phyloP scores from a whole-genome alignment of 2,113 vertebrate species.

The Caranx melampygus region DNA sequence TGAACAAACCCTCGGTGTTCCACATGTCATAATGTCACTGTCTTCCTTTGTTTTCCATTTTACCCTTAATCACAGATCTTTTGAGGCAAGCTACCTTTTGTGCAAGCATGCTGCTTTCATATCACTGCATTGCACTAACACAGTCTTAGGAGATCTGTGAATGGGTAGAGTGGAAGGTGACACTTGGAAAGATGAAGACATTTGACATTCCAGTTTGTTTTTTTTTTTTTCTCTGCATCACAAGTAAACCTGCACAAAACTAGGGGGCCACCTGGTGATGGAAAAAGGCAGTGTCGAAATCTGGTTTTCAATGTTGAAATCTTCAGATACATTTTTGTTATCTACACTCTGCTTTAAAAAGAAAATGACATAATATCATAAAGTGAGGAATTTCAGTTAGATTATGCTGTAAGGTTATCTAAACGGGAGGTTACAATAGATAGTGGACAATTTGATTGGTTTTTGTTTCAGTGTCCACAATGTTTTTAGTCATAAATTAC shows the following conservation, averaged over 20 bases:
- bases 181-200: conserved; percentile 10
- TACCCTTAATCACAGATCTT: conserved; percentile 16
- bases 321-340: not conserved
- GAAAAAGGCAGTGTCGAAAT: conserved; percentile 28
- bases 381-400: not conserved
- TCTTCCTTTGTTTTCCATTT: conserved; percentile 18
- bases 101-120: conserved; percentile 14
- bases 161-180: conserved; percentile 1
- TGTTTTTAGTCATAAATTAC: not conserved
- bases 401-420: not conserved
- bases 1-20: conserved; percentile 9
- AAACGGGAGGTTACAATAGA: not conserved
- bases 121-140: conserved; percentile 16
- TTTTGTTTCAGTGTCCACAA: not conserved
- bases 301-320: conserved; percentile 11
- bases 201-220: conserved; percentile 13
- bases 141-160: conserved; percentile 36
- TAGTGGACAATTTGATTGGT: not conserved
- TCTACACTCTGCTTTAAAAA: not conserved
- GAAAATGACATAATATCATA: not conserved
- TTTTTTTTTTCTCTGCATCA: not conserved
- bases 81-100: conserved; percentile 6
- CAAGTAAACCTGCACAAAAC: conserved; percentile 1
- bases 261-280: conserved; percentile 49
- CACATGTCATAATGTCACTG: conserved; percentile 7